phyloP scores from a whole-genome alignment of 2,113 vertebrate genomes.

The Bolborhynchus lineola region DNA sequence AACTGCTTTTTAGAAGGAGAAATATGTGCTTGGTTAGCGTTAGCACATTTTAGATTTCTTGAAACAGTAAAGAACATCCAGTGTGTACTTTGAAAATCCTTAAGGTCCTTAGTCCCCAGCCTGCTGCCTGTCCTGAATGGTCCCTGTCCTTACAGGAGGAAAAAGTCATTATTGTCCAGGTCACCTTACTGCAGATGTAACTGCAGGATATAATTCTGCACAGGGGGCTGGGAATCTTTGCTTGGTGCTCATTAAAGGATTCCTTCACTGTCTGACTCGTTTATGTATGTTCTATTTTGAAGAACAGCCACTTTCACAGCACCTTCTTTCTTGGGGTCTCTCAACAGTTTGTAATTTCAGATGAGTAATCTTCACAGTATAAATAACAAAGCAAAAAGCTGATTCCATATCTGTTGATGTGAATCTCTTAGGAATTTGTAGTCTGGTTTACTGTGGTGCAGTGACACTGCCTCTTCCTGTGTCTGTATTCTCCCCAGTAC shows the following conservation, averaged over 20 bases:
- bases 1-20: not conserved
- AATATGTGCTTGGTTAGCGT: not conserved
- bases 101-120: not conserved
- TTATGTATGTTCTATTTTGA: not conserved
- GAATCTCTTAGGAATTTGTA: not conserved
- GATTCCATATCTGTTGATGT: not conserved
- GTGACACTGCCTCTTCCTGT: not conserved
- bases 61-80: not conserved
- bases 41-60: not conserved
- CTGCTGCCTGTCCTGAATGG: not conserved
- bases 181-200: not conserved
- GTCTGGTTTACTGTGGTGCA: not conserved
- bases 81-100: rapidly evolving
- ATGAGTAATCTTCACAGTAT: not conserved
- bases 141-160: not conserved
- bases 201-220: not conserved
- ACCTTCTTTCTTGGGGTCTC: not conserved
- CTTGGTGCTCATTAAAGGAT: not conserved
- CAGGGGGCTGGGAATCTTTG: not conserved
- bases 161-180: not conserved
- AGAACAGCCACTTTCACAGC: not conserved
- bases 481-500: not conserved
- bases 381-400: not conserved
- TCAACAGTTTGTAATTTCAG: not conserved
- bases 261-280: not conserved